A percentile compares a stretch with the other conserved stretches of the same genome.
Conservation (phyloP, 2,797 vertebrate genomes). For the Steatocranus sp. region DNA sequence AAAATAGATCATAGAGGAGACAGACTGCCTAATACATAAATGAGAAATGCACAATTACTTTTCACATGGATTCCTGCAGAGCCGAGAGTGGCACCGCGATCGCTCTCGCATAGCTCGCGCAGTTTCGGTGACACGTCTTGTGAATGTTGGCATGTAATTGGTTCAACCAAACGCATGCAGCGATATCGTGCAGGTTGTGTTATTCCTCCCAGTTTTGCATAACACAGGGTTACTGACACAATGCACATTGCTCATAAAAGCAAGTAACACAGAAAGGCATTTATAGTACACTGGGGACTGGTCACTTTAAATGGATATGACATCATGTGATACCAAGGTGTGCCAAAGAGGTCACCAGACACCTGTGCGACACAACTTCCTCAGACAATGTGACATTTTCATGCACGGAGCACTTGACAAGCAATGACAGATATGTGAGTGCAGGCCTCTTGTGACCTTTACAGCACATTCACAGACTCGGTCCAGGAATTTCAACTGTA, state of each 20-base stretch:
- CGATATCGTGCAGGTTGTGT: conserved; percentile 18
- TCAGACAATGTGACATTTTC: conserved; percentile 80
- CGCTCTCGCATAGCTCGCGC: conserved; percentile 23
- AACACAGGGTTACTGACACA: conserved; percentile 31
- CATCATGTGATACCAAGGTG: conserved; percentile 60
- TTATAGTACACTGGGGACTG: conserved; percentile 59
- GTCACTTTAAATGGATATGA: conserved; percentile 58
- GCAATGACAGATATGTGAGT: conserved; percentile 44
- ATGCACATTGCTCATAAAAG: conserved; percentile 63
- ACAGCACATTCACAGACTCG: conserved; percentile 16
- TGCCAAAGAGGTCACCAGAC: conserved; percentile 53
- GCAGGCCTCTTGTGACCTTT: conserved; percentile 54
- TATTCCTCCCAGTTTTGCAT: conserved; percentile 26
- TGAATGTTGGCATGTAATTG: conserved; percentile 69
- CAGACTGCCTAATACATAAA: conserved; percentile 59
- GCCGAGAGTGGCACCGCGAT: conserved; percentile 47
- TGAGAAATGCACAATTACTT: conserved; percentile 71
- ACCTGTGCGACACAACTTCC: conserved; percentile 61
- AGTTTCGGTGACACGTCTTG: conserved; percentile 52
- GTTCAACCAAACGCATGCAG: conserved; percentile 36
- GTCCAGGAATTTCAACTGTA: conserved; percentile 33
- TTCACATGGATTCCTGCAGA: conserved; percentile 51
- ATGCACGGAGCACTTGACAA: conserved; percentile 22
- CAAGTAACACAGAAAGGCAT: conserved; percentile 59
- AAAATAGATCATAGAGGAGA: conserved; percentile 65